Conservation (phyloP, 2,888 invertebrate species). For the Eupeodes luniger region DNA sequence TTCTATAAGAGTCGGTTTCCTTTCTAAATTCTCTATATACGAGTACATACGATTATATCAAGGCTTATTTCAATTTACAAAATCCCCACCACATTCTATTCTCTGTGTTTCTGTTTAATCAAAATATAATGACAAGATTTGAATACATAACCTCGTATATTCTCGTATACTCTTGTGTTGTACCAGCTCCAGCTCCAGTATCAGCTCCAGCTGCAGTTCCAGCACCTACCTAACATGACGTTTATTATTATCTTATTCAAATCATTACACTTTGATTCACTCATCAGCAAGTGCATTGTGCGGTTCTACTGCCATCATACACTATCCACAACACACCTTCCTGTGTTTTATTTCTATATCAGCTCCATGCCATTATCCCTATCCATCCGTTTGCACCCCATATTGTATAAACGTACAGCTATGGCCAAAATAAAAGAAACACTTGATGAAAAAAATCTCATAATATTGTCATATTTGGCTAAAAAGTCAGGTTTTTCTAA, state of each 20-base stretch:
- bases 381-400: conserved; percentile 60
- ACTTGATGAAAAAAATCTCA: too few species aligned
- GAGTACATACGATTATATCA: neutral
- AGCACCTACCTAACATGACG: neutral
- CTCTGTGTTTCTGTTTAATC: conserved; percentile 30
- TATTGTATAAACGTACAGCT: neutral
- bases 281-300: conserved; percentile 15
- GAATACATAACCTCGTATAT: conserved; percentile 6
- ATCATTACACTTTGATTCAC: conserved; percentile 55
- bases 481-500: too few species aligned
- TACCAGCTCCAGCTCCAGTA: neutral
- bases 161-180: too few species aligned
- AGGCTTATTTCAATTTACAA: conserved; percentile 21
- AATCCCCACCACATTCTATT: neutral
- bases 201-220: too few species aligned
- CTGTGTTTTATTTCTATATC: conserved; percentile 41
- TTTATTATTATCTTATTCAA: conserved; percentile 51
- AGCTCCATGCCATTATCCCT: conserved; percentile 52
- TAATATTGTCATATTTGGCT: too few species aligned
- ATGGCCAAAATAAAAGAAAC: too few species aligned
- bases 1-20: conserved; percentile 4
- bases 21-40: neutral
- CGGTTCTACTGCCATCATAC: conserved; percentile 1
- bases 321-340: conserved; percentile 8
- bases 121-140: conserved; percentile 36